A percentile compares a stretch with the other conserved stretches of the same genome.
These are phyloP conservation scores for Bucorvus abyssinicus DNA, from an alignment of 2,797 vertebrate species.

Conservation along the genomic window DNA sequence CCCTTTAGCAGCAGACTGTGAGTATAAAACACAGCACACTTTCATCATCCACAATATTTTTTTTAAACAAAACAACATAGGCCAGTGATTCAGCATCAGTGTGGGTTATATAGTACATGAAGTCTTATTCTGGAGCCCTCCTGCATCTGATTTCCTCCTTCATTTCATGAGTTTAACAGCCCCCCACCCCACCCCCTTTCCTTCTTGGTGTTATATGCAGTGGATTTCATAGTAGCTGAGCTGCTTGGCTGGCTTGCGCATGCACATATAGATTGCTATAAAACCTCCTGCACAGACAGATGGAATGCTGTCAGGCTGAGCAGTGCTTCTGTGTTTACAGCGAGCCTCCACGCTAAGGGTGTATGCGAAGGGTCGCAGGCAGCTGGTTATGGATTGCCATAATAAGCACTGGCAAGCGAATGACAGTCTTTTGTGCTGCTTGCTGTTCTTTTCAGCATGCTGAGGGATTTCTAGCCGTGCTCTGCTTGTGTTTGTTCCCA, in stretches of 20 bases:
- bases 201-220: neutral
- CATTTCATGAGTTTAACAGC: neutral
- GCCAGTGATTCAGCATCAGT: constrained; percentile 43
- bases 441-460: neutral
- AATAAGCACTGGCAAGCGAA: neutral
- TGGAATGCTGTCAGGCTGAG: neutral
- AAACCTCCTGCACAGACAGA: neutral
- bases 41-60: neutral
- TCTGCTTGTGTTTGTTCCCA: neutral
- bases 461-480: neutral
- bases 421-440: neutral
- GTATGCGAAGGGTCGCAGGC: neutral
- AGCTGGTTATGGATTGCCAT: neutral
- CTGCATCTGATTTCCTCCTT: neutral
- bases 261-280: neutral
- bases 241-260: neutral
- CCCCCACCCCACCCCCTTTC: neutral
- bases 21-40: constrained; percentile 8
- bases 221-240: neutral
- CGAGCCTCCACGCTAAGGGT: neutral
- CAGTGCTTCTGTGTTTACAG: neutral
- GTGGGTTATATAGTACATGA: neutral
- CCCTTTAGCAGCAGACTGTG: neutral
- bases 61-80: neutral
- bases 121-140: neutral